These are phyloP conservation scores for Agonopterix subpropinquella DNA, from an alignment of 2,888 invertebrate species.

Conservation along the genomic window DNA sequence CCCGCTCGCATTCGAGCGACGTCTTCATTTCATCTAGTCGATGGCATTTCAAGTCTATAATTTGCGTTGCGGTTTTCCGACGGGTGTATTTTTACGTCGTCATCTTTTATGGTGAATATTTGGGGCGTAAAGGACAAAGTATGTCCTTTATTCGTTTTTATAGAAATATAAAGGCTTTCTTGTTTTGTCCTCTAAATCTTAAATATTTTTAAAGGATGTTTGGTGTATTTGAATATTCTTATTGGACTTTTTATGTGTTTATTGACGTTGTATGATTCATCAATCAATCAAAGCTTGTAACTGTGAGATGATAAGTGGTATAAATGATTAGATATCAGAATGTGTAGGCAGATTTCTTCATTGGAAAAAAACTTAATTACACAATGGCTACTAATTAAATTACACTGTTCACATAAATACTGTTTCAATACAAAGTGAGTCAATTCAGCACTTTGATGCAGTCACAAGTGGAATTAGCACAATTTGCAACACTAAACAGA, in stretches of 20 bases:
- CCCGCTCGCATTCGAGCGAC: slow-evolving; percentile 69
- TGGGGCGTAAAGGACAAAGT: no score
- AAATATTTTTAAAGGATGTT: neutral
- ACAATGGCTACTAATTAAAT: slow-evolving; percentile 26
- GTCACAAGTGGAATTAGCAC: slow-evolving; percentile 35
- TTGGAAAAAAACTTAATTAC: slow-evolving; percentile 11
- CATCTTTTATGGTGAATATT: slow-evolving; percentile 1
- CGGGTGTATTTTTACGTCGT: slow-evolving; percentile 5
- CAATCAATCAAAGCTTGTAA: neutral
- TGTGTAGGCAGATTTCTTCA: slow-evolving; percentile 3
- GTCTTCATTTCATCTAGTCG: slow-evolving; percentile 72
- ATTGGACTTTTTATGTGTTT: neutral
- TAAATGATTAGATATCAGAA: neutral
- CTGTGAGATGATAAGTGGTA: neutral
- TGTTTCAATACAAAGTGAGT: slow-evolving; percentile 23
- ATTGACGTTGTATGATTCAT: neutral
- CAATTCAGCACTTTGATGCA: slow-evolving; percentile 15
- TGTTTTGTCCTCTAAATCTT: neutral
- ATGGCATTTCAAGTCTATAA: slow-evolving; percentile 42
- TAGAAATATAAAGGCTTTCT: neutral
- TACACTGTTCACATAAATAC: slow-evolving; percentile 28
- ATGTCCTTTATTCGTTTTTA: neutral
- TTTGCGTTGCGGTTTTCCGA: slow-evolving; percentile 2
- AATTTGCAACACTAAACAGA: slow-evolving; percentile 25
- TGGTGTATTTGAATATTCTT: neutral